These are phyloP conservation scores for Aramus guarauna DNA, from an alignment of 2,113 vertebrate species.

Conservation along the genomic window DNA sequence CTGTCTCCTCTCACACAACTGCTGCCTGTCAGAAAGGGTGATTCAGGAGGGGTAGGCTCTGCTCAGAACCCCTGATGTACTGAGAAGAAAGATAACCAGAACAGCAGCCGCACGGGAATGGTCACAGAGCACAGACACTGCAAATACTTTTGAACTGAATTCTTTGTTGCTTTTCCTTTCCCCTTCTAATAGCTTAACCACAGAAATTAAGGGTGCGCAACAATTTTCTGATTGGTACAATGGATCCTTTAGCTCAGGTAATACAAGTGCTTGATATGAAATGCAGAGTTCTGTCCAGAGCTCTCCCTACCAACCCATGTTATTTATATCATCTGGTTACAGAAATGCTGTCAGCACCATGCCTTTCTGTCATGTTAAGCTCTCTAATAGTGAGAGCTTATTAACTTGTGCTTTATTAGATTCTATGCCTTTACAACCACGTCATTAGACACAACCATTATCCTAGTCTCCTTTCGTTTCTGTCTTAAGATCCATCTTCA, in stretches of 20 bases:
- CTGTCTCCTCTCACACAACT: neutral
- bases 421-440: constrained; percentile 21
- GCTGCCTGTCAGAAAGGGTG: constrained; percentile 12
- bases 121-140: neutral
- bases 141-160: neutral
- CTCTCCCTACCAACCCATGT: neutral
- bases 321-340: constrained; percentile 9
- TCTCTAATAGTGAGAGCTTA: constrained; percentile 16
- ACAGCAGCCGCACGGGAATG: neutral
- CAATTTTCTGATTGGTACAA: neutral
- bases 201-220: neutral
- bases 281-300: neutral
- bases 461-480: neutral
- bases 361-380: constrained; percentile 18
- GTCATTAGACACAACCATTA: constrained; percentile 45
- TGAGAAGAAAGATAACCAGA: neutral
- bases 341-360: neutral
- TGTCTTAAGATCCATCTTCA: constrained; percentile 6
- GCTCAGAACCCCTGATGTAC: neutral
- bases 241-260: neutral
- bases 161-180: neutral
- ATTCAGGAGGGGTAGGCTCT: neutral
- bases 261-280: neutral
- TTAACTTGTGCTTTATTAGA: constrained; percentile 45
- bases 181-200: neutral